These are phyloP conservation scores for Scaptomyza montana DNA, from an alignment of 1,140 invertebrate genomes.

Conservation along the genomic window DNA sequence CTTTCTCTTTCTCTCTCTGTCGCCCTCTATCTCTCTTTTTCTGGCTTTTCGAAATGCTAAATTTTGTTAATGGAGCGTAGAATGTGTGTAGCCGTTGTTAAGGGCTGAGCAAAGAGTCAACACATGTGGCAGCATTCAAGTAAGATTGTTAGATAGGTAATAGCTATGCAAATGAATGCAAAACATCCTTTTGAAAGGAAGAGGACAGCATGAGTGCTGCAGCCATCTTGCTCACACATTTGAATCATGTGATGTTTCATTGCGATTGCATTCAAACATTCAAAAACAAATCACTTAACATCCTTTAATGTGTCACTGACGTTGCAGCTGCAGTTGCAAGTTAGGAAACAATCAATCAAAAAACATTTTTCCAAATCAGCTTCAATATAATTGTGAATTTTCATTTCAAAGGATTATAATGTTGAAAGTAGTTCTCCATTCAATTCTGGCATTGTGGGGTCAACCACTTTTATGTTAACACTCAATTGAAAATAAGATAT, in stretches of 20 bases:
- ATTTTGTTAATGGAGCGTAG: constrained; percentile 16
- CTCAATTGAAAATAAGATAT: too few species aligned
- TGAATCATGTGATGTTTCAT: neutral
- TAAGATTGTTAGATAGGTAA: constrained; percentile 14
- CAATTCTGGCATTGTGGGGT: too few species aligned
- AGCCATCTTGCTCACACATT: neutral
- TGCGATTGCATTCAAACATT: neutral
- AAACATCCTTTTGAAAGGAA: constrained; percentile 11
- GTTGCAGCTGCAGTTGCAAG: too few species aligned
- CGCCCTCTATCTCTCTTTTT: neutral
- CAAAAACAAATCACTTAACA: neutral
- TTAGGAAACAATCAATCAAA: too few species aligned
- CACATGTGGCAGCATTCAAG: constrained; percentile 8
- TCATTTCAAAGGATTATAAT: too few species aligned
- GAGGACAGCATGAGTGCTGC: constrained; percentile 3
- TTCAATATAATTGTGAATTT: too few species aligned
- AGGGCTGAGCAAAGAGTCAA: neutral
- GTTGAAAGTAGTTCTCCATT: too few species aligned
- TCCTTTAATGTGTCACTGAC: too few species aligned
- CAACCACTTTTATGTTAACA: too few species aligned
- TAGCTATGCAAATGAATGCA: constrained; percentile 27
- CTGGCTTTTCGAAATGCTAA: neutral
- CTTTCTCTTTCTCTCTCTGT: neutral
- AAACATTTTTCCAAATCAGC: too few species aligned
- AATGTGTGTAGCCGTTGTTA: neutral